phyloP scores from a whole-genome alignment of 1,140 invertebrate genomes.

The Leucophenga varia region DNA sequence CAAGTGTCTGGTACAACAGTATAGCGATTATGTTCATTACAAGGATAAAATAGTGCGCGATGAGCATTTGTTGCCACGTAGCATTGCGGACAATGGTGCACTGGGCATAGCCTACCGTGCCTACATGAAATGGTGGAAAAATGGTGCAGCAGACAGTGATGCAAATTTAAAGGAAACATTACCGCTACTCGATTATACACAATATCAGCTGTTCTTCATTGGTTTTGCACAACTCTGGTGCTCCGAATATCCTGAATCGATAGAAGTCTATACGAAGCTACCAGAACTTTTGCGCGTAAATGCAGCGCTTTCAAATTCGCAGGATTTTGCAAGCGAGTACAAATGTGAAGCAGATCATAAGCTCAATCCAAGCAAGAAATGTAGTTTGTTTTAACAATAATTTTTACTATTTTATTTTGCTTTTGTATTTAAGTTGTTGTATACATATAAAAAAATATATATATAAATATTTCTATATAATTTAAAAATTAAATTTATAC shows the following conservation, averaged over 20 bases:
- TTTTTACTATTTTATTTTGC: not conserved
- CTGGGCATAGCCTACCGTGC: constrained; percentile 87
- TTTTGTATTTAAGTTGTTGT: not conserved
- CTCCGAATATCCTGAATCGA: constrained; percentile 35
- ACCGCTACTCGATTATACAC: constrained; percentile 77
- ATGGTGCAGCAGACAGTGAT: constrained; percentile 54
- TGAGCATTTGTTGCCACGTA: constrained; percentile 72
- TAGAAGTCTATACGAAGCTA: constrained; percentile 32
- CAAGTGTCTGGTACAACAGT: constrained; percentile 91
- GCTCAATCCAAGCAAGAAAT: constrained; percentile 83
- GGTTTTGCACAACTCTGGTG: constrained; percentile 76
- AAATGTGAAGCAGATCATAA: constrained; percentile 67
- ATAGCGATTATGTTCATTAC: constrained; percentile 56
- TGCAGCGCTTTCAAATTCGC: constrained; percentile 80
- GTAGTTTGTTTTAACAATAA: constrained; percentile 56
- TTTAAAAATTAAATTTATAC: not conserved
- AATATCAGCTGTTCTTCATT: constrained; percentile 87
- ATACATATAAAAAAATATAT: not conserved
- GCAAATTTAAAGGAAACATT: constrained; percentile 62
- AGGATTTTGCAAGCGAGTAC: constrained; percentile 74
- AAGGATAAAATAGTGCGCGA: constrained; percentile 42
- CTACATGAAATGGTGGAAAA: constrained; percentile 65
- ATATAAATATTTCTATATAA: not conserved
- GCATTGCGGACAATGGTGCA: constrained; percentile 93
- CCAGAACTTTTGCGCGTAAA: constrained; percentile 77